phyloP scores from a whole-genome alignment of 2,797 vertebrate species.

The Coracias cyanogaster region DNA sequence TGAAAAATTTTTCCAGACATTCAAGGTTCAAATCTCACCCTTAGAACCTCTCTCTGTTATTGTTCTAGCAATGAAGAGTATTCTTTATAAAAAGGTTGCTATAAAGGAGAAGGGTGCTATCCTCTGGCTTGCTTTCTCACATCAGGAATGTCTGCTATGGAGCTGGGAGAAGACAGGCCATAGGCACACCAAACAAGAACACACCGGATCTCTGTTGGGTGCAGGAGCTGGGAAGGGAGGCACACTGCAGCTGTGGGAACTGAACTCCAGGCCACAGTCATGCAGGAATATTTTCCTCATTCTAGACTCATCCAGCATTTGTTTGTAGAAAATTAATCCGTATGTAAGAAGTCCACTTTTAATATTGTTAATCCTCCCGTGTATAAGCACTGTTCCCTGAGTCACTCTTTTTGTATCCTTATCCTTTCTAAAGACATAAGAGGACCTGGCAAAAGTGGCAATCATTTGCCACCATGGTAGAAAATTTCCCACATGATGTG shows the following conservation, averaged over 20 bases:
- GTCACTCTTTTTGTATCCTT: background rate
- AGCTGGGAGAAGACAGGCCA: background rate
- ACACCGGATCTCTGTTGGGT: accelerated
- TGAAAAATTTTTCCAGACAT: background rate
- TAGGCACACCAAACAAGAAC: background rate
- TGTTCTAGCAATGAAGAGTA: background rate
- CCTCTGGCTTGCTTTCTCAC: background rate
- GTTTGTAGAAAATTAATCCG: background rate
- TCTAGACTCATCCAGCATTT: background rate
- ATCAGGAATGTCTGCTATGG: background rate
- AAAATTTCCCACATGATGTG: background rate
- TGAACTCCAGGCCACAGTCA: background rate
- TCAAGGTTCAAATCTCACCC: background rate
- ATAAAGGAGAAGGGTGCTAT: background rate
- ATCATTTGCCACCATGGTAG: background rate
- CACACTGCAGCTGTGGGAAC: background rate
- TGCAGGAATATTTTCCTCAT: background rate
- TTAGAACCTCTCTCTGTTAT: background rate
- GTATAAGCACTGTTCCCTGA: background rate
- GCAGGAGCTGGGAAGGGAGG: background rate
- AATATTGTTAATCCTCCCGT: background rate
- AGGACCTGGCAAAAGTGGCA: background rate
- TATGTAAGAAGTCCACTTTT: background rate
- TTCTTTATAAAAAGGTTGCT: background rate
- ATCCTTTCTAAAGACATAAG: background rate